phyloP scores from a whole-genome alignment of 2,797 vertebrate species.

The Perodicticus potto region DNA sequence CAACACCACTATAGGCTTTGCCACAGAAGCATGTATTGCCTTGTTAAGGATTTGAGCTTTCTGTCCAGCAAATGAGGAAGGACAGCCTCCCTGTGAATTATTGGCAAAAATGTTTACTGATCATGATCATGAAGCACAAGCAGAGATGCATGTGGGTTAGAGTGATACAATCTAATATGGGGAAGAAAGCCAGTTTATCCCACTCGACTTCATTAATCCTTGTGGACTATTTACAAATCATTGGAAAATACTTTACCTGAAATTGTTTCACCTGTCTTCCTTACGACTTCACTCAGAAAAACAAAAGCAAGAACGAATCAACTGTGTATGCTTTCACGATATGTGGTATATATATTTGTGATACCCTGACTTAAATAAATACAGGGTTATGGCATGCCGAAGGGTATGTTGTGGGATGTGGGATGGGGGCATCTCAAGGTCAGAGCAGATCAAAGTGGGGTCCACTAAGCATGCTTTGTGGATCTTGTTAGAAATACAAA shows the following conservation, averaged over 20 bases:
- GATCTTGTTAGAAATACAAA: not conserved
- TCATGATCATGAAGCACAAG: not conserved
- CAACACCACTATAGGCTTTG: not conserved
- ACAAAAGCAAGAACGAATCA: not conserved
- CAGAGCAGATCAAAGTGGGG: not conserved
- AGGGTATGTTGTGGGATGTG: not conserved
- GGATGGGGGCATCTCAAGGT: rapidly evolving
- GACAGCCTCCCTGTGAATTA: not conserved
- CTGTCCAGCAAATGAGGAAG: not conserved
- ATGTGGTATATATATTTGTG: not conserved
- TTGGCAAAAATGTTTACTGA: not conserved
- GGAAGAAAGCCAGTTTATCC: not conserved
- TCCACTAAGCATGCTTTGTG: not conserved
- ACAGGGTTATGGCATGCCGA: not conserved
- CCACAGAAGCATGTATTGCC: rapidly evolving
- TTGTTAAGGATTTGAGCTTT: not conserved
- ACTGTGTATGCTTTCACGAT: not conserved
- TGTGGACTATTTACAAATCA: not conserved
- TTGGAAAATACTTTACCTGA: not conserved
- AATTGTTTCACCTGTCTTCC: not conserved
- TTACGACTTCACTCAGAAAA: not conserved
- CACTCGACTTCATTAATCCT: not conserved
- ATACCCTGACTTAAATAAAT: not conserved
- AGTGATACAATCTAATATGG: not conserved
- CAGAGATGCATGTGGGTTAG: not conserved